Conservation (phyloP, 2,797 vertebrate species). For the Cygnus olor region DNA sequence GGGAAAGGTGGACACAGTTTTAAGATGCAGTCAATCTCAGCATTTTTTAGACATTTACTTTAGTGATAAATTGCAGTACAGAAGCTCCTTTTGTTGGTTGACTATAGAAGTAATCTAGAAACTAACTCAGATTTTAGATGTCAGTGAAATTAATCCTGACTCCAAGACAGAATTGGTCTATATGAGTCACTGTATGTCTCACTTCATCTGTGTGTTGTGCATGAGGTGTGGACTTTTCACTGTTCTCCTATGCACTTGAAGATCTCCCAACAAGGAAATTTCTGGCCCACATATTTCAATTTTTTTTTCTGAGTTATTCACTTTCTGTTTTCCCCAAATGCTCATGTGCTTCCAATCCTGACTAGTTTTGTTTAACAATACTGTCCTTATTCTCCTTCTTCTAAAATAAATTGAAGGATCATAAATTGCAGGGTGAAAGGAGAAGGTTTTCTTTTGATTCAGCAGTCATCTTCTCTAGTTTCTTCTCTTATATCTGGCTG, state of each 20-base stretch:
- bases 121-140: neutral
- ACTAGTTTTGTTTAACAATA: slow-evolving; percentile 1
- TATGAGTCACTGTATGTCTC: neutral
- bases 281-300: neutral
- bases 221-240: neutral
- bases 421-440: slow-evolving; percentile 1
- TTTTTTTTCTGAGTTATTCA: neutral
- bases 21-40: neutral
- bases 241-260: neutral
- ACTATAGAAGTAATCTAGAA: neutral
- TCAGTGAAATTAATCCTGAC: neutral
- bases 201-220: neutral
- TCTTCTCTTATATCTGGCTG: slow-evolving; percentile 20
- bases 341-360: neutral
- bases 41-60: neutral
- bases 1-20: neutral
- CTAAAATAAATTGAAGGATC: neutral
- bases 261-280: neutral
- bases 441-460: slow-evolving; percentile 39
- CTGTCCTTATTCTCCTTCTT: neutral
- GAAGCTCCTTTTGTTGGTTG: neutral
- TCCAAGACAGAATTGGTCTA: neutral
- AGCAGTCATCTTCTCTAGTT: neutral
- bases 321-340: neutral
- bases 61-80: neutral